Percentiles rank a stretch among this genome's conserved stretches.
Evolutionary conservation across 2,113 vertebrate genomes (phyloP).

Genomic region (Nymphicus hollandicus): DNA sequence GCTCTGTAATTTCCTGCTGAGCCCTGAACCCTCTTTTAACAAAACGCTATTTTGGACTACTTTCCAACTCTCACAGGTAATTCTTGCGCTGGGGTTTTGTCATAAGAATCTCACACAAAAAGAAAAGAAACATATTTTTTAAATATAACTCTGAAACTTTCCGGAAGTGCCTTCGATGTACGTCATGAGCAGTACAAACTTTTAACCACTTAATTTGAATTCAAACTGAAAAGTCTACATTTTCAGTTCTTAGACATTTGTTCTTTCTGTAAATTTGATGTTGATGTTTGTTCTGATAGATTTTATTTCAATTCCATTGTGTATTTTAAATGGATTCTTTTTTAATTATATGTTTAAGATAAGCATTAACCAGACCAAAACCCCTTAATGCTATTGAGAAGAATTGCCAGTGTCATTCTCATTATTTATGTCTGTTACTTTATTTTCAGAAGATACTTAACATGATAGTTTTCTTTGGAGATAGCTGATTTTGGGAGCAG

Average conservation of each 20-base stretch:
- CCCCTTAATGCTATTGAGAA: neutral
- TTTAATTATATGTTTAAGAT: neutral
- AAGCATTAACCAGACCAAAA: neutral
- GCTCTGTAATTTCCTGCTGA: neutral
- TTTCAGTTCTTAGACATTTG: neutral
- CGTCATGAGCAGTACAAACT: neutral
- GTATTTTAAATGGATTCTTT: neutral
- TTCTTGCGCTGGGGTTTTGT: neutral
- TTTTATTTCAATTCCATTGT: neutral
- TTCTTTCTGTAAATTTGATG: neutral
- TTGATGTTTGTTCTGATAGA: neutral
- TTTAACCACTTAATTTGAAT: neutral
- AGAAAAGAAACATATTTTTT: accelerated
- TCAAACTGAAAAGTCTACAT: neutral
- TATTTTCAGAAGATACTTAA: neutral
- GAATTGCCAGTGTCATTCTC: neutral
- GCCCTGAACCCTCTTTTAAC: neutral
- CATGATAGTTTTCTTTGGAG: neutral
- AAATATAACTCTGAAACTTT: neutral
- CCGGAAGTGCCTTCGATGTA: neutral
- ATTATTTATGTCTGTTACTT: neutral
- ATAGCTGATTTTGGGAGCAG: neutral
- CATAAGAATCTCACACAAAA: too few species aligned
- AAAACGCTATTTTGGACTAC: accelerated
- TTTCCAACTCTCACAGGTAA: neutral